Conservation (phyloP, 2,888 invertebrate genomes). For the Empis stercorea region DNA sequence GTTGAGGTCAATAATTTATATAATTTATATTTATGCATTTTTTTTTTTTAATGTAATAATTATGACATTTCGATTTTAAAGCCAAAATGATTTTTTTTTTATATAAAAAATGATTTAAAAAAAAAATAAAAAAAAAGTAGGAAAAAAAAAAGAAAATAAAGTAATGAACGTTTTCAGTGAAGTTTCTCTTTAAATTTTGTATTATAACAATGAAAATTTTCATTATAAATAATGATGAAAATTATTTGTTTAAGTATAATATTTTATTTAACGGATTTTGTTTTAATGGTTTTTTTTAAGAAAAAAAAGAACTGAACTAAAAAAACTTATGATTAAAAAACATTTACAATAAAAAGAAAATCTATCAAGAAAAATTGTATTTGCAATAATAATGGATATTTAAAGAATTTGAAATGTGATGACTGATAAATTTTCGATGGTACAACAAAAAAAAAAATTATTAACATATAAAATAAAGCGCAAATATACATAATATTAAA, state of each 20-base stretch:
- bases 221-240: no score
- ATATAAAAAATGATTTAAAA: background rate
- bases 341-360: constrained; percentile 8
- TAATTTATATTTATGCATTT: constrained; percentile 7
- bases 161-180: constrained; percentile 26
- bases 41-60: no score
- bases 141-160: background rate
- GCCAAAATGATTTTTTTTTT: constrained; percentile 5
- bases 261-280: constrained; percentile 11
- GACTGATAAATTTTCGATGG: constrained; percentile 4
- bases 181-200: constrained; percentile 10
- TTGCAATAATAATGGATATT: constrained; percentile 18
- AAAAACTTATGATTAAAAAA: constrained; percentile 19
- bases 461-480: no score
- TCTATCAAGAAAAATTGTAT: no score
- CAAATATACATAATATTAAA: no score
- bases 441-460: constrained; percentile 1
- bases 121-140: no score
- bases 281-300: constrained; percentile 4
- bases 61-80: constrained; percentile 2
- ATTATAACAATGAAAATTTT: no score
- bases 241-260: no score
- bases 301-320: constrained; percentile 7
- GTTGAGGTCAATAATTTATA: constrained; percentile 4
- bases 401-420: constrained; percentile 16